Base-by-base conservation (phyloP, 2,113 vertebrate species). In the Chiloscyllium plagiosum region DNA sequence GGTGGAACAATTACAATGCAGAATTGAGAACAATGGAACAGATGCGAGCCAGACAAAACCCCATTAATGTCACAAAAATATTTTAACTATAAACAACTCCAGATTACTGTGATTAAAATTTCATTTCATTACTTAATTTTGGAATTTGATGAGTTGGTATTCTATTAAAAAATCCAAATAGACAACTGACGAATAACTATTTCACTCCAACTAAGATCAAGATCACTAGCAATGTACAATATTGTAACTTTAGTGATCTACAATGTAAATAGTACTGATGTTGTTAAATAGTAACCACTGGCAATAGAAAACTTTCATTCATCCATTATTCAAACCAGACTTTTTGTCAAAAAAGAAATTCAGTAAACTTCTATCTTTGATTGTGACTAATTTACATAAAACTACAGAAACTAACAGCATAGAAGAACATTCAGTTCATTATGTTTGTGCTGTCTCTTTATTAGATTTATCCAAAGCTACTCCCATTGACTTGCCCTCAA, bases 11-110 rank as follows among this genome's bases (percentile, higher is more conserved):
- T n/a, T n/a, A 66, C 61, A 92, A 37, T 37, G 4, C 7, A 90
- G 52, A 56, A 61, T 90, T 65, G 52, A 29, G 29, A 56, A 92
- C 65, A 92, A 89, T 37, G 89, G 89, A 66, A 93, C 89, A 93
- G n/a, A 66, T 66, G 89, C 20, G 33, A 66, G 65, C 89, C 61
- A 93, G 61, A 83, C 80, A 83, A 83, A 83, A 42, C 80, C 80
- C 37, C 42, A 5, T 83, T 37, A 83, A 47, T 42, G 19, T 83
- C 78, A 83, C 80, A 83, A 83, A 83, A 47, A 37, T 19, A 83
- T 83, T 83, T 83, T 20, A 42, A 83, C 37, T 26, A 50, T 52
- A 52, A 87, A 52, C 26, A 3, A 87, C 50, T 24, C 7, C 85
- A 85, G 15, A 85, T 85, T 85, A 86, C 42, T 50, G 2, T 42